These are phyloP conservation scores for Athene cunicularia DNA, from an alignment of 2,113 vertebrate species.

Conservation along the genomic window DNA sequence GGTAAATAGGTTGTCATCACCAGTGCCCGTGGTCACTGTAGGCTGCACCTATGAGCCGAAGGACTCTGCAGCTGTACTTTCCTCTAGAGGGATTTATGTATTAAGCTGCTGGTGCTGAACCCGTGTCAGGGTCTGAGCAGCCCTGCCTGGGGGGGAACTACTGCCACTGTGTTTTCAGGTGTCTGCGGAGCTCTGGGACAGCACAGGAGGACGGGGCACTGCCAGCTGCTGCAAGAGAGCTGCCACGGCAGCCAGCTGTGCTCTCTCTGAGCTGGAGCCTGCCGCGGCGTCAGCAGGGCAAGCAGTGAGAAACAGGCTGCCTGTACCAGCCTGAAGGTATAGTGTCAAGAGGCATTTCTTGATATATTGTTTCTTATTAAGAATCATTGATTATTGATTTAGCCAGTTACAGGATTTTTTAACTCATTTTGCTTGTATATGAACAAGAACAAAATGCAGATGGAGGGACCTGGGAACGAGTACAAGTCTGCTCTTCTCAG, in stretches of 20 bases:
- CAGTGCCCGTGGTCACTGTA: background rate
- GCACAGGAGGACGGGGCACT: rapidly evolving
- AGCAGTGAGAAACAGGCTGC: background rate
- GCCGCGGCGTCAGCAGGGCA: background rate
- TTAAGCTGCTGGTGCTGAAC: background rate
- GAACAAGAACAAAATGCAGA: background rate
- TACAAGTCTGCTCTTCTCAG: background rate
- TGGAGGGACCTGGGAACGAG: rapidly evolving
- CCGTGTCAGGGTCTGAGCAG: background rate
- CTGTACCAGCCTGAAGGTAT: background rate
- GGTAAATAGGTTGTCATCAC: background rate
- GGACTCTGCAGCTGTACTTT: background rate
- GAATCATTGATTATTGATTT: background rate
- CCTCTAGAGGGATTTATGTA: background rate
- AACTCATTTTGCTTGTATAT: background rate
- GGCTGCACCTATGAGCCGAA: background rate
- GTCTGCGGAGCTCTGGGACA: background rate
- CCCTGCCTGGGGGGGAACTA: background rate
- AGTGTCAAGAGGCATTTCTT: background rate
- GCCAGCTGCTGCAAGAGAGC: background rate
- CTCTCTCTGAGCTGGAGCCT: background rate
- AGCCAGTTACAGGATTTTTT: background rate
- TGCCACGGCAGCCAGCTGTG: rapidly evolving
- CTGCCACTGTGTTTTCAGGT: background rate
- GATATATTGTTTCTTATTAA: background rate